phyloP scores from a whole-genome alignment of 2,888 invertebrate genomes.

The Ypsolopha scabrella region DNA sequence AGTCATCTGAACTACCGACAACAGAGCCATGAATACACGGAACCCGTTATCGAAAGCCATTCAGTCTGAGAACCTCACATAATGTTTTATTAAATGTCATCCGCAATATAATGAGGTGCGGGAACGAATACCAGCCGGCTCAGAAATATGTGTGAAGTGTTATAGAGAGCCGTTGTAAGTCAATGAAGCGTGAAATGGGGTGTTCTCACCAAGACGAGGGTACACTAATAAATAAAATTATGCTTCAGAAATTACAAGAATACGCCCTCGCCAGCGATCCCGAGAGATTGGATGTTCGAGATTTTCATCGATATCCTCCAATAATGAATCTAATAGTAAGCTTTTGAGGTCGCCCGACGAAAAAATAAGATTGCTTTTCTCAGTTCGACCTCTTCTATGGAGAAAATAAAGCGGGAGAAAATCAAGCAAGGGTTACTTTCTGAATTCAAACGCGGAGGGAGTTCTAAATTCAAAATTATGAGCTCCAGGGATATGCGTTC shows the following conservation, averaged over 20 bases:
- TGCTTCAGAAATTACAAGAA: constrained; percentile 69
- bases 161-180: constrained; percentile 70
- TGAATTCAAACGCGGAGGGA: no score
- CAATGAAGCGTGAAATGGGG: constrained; percentile 70
- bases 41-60: constrained; percentile 44
- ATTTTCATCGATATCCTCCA: constrained; percentile 59
- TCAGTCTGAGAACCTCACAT: constrained; percentile 35
- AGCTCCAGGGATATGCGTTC: no score
- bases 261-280: constrained; percentile 53
- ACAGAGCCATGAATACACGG: neutral
- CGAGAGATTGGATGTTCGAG: constrained; percentile 62
- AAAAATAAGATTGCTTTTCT: constrained; percentile 27
- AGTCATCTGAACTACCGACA: neutral
- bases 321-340: constrained; percentile 63
- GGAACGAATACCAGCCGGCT: constrained; percentile 47
- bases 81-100: constrained; percentile 70
- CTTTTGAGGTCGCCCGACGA: constrained; percentile 31
- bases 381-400: neutral
- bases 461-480: no score
- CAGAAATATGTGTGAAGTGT: constrained; percentile 70
- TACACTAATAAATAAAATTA: constrained; percentile 69
- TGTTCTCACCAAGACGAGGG: constrained; percentile 54
- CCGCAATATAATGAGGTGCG: constrained; percentile 68
- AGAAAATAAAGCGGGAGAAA: neutral
- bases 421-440: no score